Evolutionary conservation across 2,113 vertebrate genomes (phyloP), one percentile per base, ranked within the genome.

Genomic region (Centropus unirufus): DNA sequence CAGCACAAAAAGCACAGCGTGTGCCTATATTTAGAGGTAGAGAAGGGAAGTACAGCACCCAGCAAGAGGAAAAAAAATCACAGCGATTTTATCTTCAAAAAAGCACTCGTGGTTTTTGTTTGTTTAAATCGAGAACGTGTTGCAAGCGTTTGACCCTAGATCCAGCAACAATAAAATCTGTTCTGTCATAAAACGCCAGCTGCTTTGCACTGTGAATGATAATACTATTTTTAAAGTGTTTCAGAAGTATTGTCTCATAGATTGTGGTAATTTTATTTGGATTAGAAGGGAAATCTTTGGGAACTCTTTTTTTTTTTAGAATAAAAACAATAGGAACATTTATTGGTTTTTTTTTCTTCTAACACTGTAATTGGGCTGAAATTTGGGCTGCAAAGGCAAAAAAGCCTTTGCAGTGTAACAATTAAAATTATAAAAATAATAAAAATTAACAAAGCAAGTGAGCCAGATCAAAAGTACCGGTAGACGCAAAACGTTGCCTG

Each of bases 101-200:
- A 94, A 86, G 36, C 86, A 67, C 89, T 93, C 63, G 40, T 64
- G 62, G 16, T 89, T 84, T 90, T 68, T 23, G 62, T 88, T 94
- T 96, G 76, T 89, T 92, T 83, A 83, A 95, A 95, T 58, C 68
- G 83, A 87, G 87, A 92, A 66, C 17, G 88, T 58, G 94, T 81
- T 90, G 69, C 79, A 86, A 93, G 92, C 23, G 1, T 84, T 81
- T 96, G 93, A 96, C 93, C 95, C 93, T 39, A 61, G 39, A 94
- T 81, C 90, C 88, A 96, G 73, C 69, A 94, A 96, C 80, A 93
- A 93, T 96, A 93, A 96, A 96, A 92, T 87, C 80, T 77, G 83
- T 87, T 94, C 90, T 61, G 58, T 74, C 87, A 72, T 49, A 84
- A 91, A 92, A 96, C 80, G 90, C 72, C 93, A 93, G 87, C 94